Conservation (phyloP, 2,888 invertebrate genomes). For the Acleris cristana region DNA sequence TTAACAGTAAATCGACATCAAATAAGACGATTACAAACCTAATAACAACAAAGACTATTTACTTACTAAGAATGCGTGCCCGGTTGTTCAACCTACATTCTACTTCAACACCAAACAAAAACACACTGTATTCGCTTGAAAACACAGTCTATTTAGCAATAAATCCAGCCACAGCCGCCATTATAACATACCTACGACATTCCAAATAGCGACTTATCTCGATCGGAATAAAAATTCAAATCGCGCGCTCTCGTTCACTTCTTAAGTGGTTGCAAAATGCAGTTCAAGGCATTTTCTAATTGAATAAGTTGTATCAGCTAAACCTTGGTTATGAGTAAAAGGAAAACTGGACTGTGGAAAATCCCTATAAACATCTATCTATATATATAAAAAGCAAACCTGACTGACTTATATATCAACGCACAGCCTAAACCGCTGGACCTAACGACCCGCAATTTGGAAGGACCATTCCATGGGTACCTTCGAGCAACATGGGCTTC, state of each 20-base stretch:
- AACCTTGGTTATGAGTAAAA: conserved; percentile 15
- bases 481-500: no score
- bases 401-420: no score
- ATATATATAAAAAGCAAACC: no score
- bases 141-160: neutral
- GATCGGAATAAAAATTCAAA: neutral
- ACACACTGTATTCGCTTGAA: neutral
- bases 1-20: no score
- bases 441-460: no score
- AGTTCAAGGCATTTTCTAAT: conserved; percentile 31
- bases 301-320: conserved; percentile 9
- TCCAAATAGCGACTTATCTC: neutral
- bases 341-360: conserved; percentile 8
- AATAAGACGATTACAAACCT: neutral
- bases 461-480: no score
- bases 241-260: neutral
- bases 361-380: no score
- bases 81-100: conserved; percentile 34
- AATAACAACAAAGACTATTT: conserved; percentile 3
- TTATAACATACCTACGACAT: neutral
- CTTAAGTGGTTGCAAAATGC: conserved; percentile 19
- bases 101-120: conserved; percentile 9
- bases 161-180: neutral
- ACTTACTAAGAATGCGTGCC: conserved; percentile 17
- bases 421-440: no score